Conservation (phyloP, 2,888 invertebrate species). For the Nephrotoma guestfalica region DNA sequence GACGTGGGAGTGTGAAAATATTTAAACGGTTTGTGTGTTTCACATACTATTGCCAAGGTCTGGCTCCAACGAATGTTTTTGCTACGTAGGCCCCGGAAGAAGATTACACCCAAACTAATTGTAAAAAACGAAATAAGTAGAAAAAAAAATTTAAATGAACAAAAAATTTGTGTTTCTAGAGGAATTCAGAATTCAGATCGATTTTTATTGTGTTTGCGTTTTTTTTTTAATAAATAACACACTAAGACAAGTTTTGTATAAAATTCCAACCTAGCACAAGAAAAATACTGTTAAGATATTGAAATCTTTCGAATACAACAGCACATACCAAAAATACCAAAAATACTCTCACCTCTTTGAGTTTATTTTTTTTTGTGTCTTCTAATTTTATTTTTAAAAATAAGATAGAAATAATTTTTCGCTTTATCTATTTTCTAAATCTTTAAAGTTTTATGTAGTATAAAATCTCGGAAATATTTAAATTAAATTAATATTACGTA, state of each 20-base stretch:
- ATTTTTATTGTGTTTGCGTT: neutral
- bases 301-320: neutral
- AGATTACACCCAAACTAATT: neutral
- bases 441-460: neutral
- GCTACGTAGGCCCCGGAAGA: no score
- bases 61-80: no score
- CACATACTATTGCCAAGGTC: no score
- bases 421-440: neutral
- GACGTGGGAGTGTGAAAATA: neutral
- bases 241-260: neutral
- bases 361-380: neutral
- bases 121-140: neutral
- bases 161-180: neutral
- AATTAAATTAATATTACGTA: neutral
- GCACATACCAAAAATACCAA: neutral
- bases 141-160: neutral
- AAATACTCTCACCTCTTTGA: neutral
- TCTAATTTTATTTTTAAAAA: neutral
- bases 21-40: neutral
- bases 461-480: neutral
- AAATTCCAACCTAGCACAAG: neutral
- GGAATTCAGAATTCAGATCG: neutral
- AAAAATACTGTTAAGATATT: neutral
- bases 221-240: neutral
- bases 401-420: neutral